Base-by-base conservation (phyloP, 2,888 invertebrate genomes). In the Drosophila niveifrons region DNA sequence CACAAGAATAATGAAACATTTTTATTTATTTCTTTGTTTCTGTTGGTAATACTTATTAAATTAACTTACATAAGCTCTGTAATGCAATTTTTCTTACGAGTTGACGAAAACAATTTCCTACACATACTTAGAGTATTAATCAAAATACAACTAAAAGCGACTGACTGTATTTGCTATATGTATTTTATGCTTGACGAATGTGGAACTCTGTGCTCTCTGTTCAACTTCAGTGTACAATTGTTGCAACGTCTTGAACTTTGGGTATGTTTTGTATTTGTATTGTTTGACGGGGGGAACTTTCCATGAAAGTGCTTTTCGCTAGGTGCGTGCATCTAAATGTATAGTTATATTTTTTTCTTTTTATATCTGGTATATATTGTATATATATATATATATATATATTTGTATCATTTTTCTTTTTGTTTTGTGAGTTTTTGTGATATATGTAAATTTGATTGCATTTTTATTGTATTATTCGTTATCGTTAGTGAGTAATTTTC, bases 381-480 rank as follows among this genome's bases (percentile, higher is more conserved):
- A 48, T 66, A 63, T 62, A 71, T n/a, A n/a, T 58, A 47, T 68
- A 48, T 61, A 13, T 56, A 31, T 52, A 46, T 62, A 67, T 58
- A 47, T 68, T 53, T 65, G 13, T 56, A 31, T 52, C 43, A 3
- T 2, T 11, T 23, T 18, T 34, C 8, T 53, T 43, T 2, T 13
- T 18, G 18, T 34, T n/a, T 57, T 43, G 65, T 41, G 63, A 36
- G 66, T 23, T 63, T 18, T 57, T 64, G 57, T 69, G 73, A 74
- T 70, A 70, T 65, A 65, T 77, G 44, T 83, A 82, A 87, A 80
- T 67, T 82, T 83, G 87, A 83, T 83, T 83, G 87, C 72, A 79
- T 81, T 80, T 71, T 79, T 83, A 80, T 86, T 86, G 81, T 82
- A 77, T 69, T 62, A 61, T 62, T 67, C 57, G 66, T 76, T 72